Evolutionary conservation across 1,140 invertebrate genomes (phyloP).

Genomic region (Dendroctonus valens): DNA sequence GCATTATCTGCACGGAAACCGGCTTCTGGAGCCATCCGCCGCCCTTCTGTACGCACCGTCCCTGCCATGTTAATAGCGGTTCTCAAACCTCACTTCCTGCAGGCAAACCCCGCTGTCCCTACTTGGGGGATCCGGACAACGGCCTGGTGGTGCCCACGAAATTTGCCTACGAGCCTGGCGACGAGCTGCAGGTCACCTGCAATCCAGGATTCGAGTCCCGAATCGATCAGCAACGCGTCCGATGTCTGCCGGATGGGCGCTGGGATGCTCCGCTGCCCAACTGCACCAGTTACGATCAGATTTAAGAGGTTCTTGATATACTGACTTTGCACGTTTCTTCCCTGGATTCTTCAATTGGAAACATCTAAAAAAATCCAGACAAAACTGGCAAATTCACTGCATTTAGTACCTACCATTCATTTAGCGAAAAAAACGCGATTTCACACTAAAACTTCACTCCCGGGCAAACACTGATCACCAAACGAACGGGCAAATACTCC

Average conservation of each 20-base stretch:
- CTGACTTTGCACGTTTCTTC: no score
- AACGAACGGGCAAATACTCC: no score
- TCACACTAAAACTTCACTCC: no score
- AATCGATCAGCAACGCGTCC: conserved; percentile 47
- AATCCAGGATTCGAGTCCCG: conserved; percentile 60
- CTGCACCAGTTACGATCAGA: conserved; percentile 49
- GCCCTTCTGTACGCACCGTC: conserved; percentile 66
- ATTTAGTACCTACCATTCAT: no score
- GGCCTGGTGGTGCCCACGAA: conserved; percentile 71
- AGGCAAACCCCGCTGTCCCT: conserved; percentile 75
- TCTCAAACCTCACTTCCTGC: not conserved
- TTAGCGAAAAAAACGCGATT: no score
- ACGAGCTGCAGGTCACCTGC: conserved; percentile 71
- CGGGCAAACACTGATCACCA: no score
- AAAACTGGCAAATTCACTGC: no score
- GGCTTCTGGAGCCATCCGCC: conserved; percentile 83
- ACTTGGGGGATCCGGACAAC: conserved; percentile 70
- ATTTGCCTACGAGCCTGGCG: conserved; percentile 74
- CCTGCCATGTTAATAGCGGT: not conserved
- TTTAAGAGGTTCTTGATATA: not conserved
- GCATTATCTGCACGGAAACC: conserved; percentile 80
- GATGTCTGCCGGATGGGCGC: conserved; percentile 54
- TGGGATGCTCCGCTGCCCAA: conserved; percentile 54
- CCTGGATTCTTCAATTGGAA: no score
- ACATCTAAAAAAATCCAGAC: no score